These are phyloP conservation scores for Chaetodon trifascialis DNA, from an alignment of 2,113 vertebrate genomes.

Conservation along the genomic window DNA sequence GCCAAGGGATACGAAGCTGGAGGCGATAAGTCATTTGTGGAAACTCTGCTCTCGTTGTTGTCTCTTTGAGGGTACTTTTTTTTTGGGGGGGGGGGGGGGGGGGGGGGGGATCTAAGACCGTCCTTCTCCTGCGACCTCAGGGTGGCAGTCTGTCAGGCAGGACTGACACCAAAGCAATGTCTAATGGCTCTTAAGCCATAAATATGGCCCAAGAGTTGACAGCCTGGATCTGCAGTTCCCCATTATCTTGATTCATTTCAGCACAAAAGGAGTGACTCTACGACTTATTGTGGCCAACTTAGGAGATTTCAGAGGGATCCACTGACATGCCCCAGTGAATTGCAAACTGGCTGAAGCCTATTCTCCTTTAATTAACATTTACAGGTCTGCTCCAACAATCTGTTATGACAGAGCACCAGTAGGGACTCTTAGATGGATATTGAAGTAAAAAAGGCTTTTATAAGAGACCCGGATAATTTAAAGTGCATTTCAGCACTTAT, in stretches of 20 bases:
- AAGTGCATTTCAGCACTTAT: conserved; percentile 64
- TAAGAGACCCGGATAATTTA: conserved; percentile 59
- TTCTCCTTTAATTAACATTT: conserved; percentile 70
- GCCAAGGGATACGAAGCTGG: conserved; percentile 55
- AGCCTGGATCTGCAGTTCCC: conserved; percentile 63
- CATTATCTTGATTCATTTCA: conserved; percentile 78
- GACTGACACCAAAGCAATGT: conserved; percentile 76
- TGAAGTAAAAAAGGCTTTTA: conserved; percentile 49
- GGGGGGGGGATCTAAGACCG: conserved; percentile 50
- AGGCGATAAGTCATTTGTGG: conserved; percentile 62
- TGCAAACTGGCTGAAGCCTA: conserved; percentile 47
- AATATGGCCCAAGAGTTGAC: conserved; percentile 75
- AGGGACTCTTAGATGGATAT: conserved; percentile 34
- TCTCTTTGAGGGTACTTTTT: conserved; percentile 56
- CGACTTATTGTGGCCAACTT: conserved; percentile 56
- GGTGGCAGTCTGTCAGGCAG: conserved; percentile 72
- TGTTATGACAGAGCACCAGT: conserved; percentile 51
- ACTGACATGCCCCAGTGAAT: conserved; percentile 43
- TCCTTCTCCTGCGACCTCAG: conserved; percentile 64
- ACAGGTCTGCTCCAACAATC: conserved; percentile 51
- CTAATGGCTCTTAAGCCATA: conserved; percentile 76
- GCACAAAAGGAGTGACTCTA: conserved; percentile 63
- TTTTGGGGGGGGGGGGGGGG: no score
- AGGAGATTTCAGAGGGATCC: conserved; percentile 50
- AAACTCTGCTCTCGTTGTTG: conserved; percentile 49